These are phyloP conservation scores for Ictidomys tridecemlineatus DNA, from an alignment of 2,113 vertebrate genomes.

Conservation along the genomic window DNA sequence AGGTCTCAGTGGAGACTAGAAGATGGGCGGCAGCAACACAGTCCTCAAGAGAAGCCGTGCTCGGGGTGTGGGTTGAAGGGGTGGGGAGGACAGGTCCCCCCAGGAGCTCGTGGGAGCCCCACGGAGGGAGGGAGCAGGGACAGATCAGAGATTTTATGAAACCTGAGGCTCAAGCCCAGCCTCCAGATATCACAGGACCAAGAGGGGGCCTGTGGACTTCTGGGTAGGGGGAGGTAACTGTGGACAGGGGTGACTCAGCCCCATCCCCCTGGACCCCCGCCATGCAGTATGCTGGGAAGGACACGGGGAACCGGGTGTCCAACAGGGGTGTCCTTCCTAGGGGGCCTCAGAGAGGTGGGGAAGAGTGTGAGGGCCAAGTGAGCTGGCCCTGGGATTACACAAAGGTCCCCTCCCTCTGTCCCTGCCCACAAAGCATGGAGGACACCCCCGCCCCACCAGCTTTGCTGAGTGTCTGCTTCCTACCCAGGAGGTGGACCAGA, in stretches of 20 bases:
- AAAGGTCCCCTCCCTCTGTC: not conserved
- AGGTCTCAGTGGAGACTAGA: fast-evolving
- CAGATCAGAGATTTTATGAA: not conserved
- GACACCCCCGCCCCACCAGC: too few relatives aligned
- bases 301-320: too few relatives aligned
- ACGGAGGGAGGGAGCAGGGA: fast-evolving
- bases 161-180: not conserved
- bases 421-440: too few relatives aligned
- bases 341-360: not conserved
- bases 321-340: not conserved
- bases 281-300: not conserved
- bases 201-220: not conserved
- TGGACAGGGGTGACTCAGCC: too few relatives aligned
- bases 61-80: not conserved
- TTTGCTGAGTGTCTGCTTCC: too few relatives aligned
- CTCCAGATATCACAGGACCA: not conserved
- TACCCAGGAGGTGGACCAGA: too few relatives aligned
- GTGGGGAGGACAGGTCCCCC: not conserved
- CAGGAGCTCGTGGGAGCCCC: not conserved
- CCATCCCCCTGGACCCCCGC: too few relatives aligned
- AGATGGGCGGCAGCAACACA: not conserved
- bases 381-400: not conserved
- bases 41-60: not conserved
- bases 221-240: not conserved
- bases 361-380: not conserved